Conservation (phyloP, 2,888 invertebrate species). For the Lysandra coridon region DNA sequence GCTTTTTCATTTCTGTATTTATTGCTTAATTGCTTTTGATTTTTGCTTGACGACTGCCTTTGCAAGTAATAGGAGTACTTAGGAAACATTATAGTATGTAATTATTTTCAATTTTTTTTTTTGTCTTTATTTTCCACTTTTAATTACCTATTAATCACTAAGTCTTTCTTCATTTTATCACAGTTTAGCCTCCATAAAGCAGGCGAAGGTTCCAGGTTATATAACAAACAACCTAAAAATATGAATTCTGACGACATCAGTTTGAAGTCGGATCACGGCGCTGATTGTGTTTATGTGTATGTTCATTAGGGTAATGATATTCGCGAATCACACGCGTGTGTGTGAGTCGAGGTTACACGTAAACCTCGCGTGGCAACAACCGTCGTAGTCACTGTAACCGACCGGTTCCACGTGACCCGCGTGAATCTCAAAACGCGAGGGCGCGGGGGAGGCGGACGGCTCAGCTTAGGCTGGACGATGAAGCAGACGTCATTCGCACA, state of each 20-base stretch:
- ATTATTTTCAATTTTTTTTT: too few relatives aligned
- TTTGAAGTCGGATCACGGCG: constrained; percentile 55
- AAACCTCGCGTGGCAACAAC: constrained; percentile 74
- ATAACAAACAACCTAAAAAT: constrained; percentile 28
- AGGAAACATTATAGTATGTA: too few relatives aligned
- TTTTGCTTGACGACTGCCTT: neutral
- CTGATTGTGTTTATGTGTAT: constrained; percentile 54
- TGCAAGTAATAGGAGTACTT: too few relatives aligned
- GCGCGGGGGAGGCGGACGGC: constrained; percentile 50
- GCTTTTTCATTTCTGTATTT: neutral
- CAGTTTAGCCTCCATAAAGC: neutral
- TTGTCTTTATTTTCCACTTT: neutral
- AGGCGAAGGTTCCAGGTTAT: constrained; percentile 12
- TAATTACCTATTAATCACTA: neutral
- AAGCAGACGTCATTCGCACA: constrained; percentile 77
- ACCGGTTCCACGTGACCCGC: constrained; percentile 52
- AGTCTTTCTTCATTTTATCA: neutral
- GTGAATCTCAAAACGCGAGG: constrained; percentile 29
- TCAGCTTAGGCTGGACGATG: constrained; percentile 52
- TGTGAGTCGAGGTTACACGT: constrained; percentile 79
- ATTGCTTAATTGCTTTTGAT: neutral
- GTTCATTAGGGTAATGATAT: constrained; percentile 77
- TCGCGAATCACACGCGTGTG: constrained; percentile 76
- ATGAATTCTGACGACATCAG: constrained; percentile 38
- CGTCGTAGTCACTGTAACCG: constrained; percentile 61